Percentiles rank a stretch among this genome's conserved stretches.
phyloP scores from a whole-genome alignment of 2,797 vertebrate genomes.

The Aselliscus stoliczkanus region DNA sequence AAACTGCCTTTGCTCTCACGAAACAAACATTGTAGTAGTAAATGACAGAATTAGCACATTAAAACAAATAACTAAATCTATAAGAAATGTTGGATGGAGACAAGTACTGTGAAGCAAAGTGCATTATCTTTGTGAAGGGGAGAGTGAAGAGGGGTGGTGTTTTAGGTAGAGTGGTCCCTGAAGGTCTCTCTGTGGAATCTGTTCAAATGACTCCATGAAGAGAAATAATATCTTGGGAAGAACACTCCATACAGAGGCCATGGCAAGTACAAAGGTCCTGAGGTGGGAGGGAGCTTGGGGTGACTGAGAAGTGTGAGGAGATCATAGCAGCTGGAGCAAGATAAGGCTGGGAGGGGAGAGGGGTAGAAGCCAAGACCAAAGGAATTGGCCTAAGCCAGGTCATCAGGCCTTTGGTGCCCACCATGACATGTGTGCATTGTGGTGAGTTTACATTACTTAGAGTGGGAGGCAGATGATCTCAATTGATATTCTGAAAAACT shows the following conservation, averaged over 20 bases:
- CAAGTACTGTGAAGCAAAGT: not conserved
- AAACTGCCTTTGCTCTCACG: not conserved
- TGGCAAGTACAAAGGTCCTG: not conserved
- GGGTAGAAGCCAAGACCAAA: not conserved
- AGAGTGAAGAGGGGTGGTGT: not conserved
- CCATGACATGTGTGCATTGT: not conserved
- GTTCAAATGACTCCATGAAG: not conserved
- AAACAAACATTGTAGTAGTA: not conserved
- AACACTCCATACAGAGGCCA: not conserved
- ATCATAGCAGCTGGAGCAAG: not conserved
- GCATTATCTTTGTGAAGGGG: not conserved
- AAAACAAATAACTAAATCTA: not conserved
- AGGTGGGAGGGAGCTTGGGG: not conserved
- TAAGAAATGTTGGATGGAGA: not conserved
- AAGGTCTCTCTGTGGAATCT: not conserved
- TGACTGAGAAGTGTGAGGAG: not conserved
- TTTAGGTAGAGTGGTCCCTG: not conserved
- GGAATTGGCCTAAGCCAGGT: not conserved
- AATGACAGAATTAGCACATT: not conserved
- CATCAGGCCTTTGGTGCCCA: not conserved
- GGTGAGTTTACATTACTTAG: not conserved
- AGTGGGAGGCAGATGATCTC: not conserved
- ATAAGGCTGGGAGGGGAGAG: not conserved
- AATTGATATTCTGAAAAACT: not conserved
- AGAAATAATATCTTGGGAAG: not conserved